Base-by-base conservation (phyloP, 2,888 invertebrate species). In the Tolmerus cingulatus region DNA sequence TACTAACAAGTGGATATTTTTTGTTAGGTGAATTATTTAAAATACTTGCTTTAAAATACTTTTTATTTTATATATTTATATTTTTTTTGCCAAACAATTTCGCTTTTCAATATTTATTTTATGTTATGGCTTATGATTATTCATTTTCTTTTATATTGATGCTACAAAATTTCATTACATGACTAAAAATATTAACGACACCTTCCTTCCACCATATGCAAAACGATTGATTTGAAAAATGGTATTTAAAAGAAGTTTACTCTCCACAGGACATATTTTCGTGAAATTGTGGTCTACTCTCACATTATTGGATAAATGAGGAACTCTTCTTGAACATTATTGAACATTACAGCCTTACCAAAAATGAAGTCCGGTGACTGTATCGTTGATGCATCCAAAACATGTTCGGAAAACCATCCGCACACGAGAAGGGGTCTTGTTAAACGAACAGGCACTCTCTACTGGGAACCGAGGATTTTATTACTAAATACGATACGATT, bases 401-500 rank as follows among this genome's bases (percentile, higher is more conserved):
- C 37, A 81, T 81, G 51, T 81, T 81, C 40, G 43, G 78, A 78
- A 43, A n/a, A 78, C 40, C 78, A 78, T 78, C 78, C 16, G 19
- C 78, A 78, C 78, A 78, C 19, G 23, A 40, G 78, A 78, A 37
- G 34, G 23, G 43, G 78, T 40, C 37, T 77, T 23, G 37, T 55
- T 81, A 46, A 43, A 81, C 81, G 27, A 55, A 81, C 14, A 55
- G 40, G 51, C 46, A 81, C 81, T 81, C 78, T 37, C 78, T n/a
- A 81, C 81, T 30, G 34, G 51, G 51, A 81, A 30, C 81, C 37
- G 30, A 43, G 81, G 43, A 81, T 55, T 81, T 78, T 81, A 51
- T 81, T 81, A 81, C 55, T 51, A 27, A 81, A 81, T 81, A 81
- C 81, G 81, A 81, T 81, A 81, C 81, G 81, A 81, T 81, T 81